Base-by-base conservation (phyloP, 2,797 vertebrate genomes). In the Buceros bicornis region DNA sequence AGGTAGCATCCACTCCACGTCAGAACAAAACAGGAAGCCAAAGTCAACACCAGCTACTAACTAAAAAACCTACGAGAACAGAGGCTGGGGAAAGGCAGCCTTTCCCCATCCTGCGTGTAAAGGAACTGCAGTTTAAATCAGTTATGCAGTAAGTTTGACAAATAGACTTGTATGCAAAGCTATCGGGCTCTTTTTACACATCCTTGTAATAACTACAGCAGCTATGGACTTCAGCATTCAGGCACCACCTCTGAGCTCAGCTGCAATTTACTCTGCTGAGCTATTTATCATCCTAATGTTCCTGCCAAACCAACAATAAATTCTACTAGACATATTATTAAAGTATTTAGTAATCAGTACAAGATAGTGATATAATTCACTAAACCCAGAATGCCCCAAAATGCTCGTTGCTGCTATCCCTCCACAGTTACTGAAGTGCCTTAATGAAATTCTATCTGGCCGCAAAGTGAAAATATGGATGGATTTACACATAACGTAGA, bases 331-430 rank as follows among this genome's bases (percentile, higher is more conserved):
- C 58, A 67, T 24, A 54, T 85, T 78, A 91, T 91, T 89, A 73
- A 89, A 79, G 77, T 66, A 79, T 95, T 96, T 73, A 95, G 71
- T 16, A 74, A 89, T 92, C 82, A 69, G 53, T 64, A 85, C 72
- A 76, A 89, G 58, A 73, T 29, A 87, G 51, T 19, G 29, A 79
- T 43, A 94, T 64, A 85, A 90, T 53, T 77, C 66, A 89, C 58
- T 77, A 73, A 89, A 81, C 35, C 16, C n/a, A 24, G 43, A 94
- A 85, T 56, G 90, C 15, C 48, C 45, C 24, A 28, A 82, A 92
- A 82, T 15, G 10, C 35, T 82, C 48, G 43, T 47, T 87, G 48
- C 67, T 87, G 50, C 61, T 76, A 12, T 47, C 65, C 17, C 58
- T 95, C 78, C 48, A 13, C 57, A 90, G 73, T 56, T 76, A 37